Evolutionary conservation across 2,888 invertebrate species (phyloP).

Genomic region (Prosapia bicincta): DNA sequence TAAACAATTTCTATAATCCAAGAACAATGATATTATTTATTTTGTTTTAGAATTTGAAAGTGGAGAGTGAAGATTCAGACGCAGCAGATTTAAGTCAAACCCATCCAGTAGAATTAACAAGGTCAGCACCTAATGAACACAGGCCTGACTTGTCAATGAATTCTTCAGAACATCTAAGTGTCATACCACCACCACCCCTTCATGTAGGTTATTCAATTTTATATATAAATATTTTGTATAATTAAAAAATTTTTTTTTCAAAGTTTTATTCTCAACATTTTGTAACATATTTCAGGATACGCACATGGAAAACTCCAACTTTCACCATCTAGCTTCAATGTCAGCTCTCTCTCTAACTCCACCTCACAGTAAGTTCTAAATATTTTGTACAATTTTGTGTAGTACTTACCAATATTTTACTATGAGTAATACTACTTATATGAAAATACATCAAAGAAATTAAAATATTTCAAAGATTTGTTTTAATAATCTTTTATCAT

Average conservation of each 20-base stretch:
- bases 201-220: slow-evolving; percentile 39
- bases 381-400: too few relatives aligned
- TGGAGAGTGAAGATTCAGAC: slow-evolving; percentile 41
- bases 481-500: too few relatives aligned
- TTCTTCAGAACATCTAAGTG: slow-evolving; percentile 37
- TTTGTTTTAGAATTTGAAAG: slow-evolving; percentile 35
- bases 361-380: slow-evolving; percentile 57
- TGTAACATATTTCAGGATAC: slow-evolving; percentile 44
- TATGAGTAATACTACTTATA: too few relatives aligned
- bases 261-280: neutral
- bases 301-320: slow-evolving; percentile 46
- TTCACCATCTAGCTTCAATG: slow-evolving; percentile 69
- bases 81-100: slow-evolving; percentile 39
- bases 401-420: too few relatives aligned
- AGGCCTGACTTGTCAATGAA: slow-evolving; percentile 37
- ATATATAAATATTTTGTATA: too few relatives aligned
- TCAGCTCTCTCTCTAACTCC: slow-evolving; percentile 76
- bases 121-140: slow-evolving; percentile 33
- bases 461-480: too few relatives aligned
- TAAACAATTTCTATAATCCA: too few relatives aligned
- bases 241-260: too few relatives aligned
- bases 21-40: too few relatives aligned
- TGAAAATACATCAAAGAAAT: too few relatives aligned
- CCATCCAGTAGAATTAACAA: slow-evolving; percentile 41
- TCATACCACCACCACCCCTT: slow-evolving; percentile 40